A percentile compares a stretch with the other conserved stretches of the same genome.
Conservation (phyloP, 2,797 vertebrate species). For the Iguana delicatissima region DNA sequence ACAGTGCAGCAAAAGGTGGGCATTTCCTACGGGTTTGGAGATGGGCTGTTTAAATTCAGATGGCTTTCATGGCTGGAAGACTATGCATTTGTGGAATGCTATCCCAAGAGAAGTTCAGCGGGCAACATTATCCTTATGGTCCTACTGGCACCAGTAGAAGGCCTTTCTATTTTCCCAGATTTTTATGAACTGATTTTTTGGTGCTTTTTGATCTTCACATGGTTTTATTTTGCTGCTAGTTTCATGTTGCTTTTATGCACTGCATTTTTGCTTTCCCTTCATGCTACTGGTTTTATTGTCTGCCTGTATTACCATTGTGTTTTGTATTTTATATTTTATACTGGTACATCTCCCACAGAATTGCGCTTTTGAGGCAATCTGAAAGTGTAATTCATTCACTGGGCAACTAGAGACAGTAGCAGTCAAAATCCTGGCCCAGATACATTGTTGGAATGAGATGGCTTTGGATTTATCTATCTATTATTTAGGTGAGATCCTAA, state of each 20-base stretch:
- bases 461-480: neutral
- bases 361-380: neutral
- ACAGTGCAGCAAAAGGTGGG: neutral
- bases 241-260: neutral
- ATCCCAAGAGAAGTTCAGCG: neutral
- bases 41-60: neutral
- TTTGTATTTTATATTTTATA: neutral
- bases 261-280: neutral
- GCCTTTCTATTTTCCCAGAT: neutral
- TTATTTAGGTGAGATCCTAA: too few species aligned
- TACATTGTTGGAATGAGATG: neutral
- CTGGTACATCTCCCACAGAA: neutral
- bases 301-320: neutral
- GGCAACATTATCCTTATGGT: neutral
- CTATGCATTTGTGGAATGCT: neutral
- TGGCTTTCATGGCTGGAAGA: neutral
- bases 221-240: neutral
- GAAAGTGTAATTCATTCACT: neutral
- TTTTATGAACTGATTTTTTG: neutral
- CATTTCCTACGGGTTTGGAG: neutral
- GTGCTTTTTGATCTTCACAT: neutral
- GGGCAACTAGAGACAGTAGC: neutral
- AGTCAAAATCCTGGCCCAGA: neutral
- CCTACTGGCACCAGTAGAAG: neutral
- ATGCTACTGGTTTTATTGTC: neutral